Conservation (phyloP, 2,888 invertebrate species). For the Timandra comae region DNA sequence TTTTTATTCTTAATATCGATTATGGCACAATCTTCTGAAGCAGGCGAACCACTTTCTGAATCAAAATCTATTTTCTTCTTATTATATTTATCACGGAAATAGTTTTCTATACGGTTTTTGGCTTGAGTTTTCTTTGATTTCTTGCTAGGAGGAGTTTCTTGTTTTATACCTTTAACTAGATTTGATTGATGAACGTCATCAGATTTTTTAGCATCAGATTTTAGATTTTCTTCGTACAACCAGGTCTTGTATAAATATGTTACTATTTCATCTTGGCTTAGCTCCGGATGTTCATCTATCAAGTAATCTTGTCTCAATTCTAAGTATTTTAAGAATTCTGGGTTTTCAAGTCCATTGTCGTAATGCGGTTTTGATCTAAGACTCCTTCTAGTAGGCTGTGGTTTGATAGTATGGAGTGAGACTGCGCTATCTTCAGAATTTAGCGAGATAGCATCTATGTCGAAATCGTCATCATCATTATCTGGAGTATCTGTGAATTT, state of each 20-base stretch:
- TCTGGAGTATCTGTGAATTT: slow-evolving; percentile 9
- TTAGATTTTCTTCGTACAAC: slow-evolving; percentile 56
- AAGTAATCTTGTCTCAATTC: slow-evolving; percentile 62
- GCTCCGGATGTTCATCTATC: slow-evolving; percentile 67
- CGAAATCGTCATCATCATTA: slow-evolving; percentile 21
- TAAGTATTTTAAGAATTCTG: slow-evolving; percentile 66
- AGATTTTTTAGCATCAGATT: slow-evolving; percentile 40
- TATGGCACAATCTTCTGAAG: too few relatives aligned
- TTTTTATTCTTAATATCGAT: too few relatives aligned
- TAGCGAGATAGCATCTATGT: slow-evolving; percentile 27
- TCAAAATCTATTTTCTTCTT: slow-evolving; percentile 6
- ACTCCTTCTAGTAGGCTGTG: slow-evolving; percentile 28
- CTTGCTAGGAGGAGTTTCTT: slow-evolving; percentile 8
- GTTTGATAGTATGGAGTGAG: slow-evolving; percentile 17
- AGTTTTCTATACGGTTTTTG: slow-evolving; percentile 16
- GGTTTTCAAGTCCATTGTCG: slow-evolving; percentile 32
- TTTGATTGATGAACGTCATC: slow-evolving; percentile 35
- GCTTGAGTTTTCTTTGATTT: slow-evolving; percentile 17
- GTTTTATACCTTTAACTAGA: slow-evolving; percentile 37
- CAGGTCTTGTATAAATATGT: slow-evolving; percentile 68
- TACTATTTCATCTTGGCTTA: slow-evolving; percentile 56
- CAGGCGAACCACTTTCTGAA: slow-evolving; percentile 1
- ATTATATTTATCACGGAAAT: slow-evolving; percentile 9
- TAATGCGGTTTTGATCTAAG: slow-evolving; percentile 22
- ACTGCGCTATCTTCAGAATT: slow-evolving; percentile 35